Base-by-base conservation (phyloP, 1,140 invertebrate genomes). In the Hylaeus volcanicus region DNA sequence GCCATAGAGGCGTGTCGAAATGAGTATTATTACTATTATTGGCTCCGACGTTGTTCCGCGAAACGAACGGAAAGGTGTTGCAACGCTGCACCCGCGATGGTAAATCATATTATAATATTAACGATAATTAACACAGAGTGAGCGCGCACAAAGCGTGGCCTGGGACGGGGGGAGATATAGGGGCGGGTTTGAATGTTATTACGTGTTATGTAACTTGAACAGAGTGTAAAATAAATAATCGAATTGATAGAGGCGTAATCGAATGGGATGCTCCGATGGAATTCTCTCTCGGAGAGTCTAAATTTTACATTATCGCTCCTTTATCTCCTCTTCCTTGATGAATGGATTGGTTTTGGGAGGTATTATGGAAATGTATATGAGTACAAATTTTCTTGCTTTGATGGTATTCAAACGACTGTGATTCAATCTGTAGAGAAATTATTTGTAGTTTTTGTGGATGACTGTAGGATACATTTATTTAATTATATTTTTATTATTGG, bases 171-270 rank as follows among this genome's bases (percentile, higher is more conserved):
- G 39, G 43, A 0, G 53, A 43, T 3, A 26, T 26, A 26, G 26
- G 26, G 53, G 2, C 0, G 39, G 14, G 15, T 51, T 51, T 11
- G 51, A 41, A 58, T 43, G 56, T 71, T 55, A 41, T 58, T 71
- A n/a, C 53, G 15, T 14, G 53, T 43, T 58, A 39, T n/a, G n/a
- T 48, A 68, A 53, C 48, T 51, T 37, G 65, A 37, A 68, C 41
- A 55, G 53, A n/a, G 39, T n/a, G 12, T 58, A 71, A 71, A 71
- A 71, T 39, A 56, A 71, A 43, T 43, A 71, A 68, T 68, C 65
- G 65, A 58, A 55, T 41, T 39, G 53, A 26, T 58, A 43, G 43
- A n/a, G 14, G 14, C 12, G 12, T 58, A 58, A 71, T 71, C 41
- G 15, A 71, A 58, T 26, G 26, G 39, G 1, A 14, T 58, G 39